Base-by-base conservation (phyloP, 2,888 invertebrate genomes). In the Acanthopleura granulata region DNA sequence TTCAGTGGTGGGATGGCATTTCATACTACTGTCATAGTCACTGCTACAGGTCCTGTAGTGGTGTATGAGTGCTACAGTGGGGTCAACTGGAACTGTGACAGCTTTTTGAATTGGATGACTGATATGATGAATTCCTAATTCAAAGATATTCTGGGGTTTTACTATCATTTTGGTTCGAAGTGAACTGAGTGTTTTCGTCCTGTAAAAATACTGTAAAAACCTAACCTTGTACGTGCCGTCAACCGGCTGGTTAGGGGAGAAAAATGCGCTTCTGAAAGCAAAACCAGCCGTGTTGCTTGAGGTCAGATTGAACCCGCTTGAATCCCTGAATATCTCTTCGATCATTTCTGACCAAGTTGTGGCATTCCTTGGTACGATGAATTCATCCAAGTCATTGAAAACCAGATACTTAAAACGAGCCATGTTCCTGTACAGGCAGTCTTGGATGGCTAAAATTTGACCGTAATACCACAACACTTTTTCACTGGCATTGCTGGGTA, bases 361-460 rank as follows among this genome's bases (percentile, higher is more conserved):
- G 18, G 81, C 62, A 16, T 72, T 72, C 49, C 75, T 74, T n/a
- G 90, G 90, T 51, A 90, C 82, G 51, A 90, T 83, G 69, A 89
- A 83, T 80, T 90, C 90, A 79, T 90, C 90, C 22, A 89, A 77
- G 76, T 90, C 90, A 62, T 88, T 78, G 76, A 89, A 89, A 40
- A 86, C 82, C 16, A 88, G 76, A 79, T 84, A 87, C 62, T 85
- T 79, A 77, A 82, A 86, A 9, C 76, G 74, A 14, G 83, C 81
- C 86, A 89, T 89, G 72, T 83, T 83, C 51, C 86, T 80, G 79
- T 89, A 88, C 1, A 89, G 82, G 75, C 90, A 90, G 80, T 90
- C 89, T 74, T 89, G 89, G 74, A 88, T 84, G n/a, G 89, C 85
- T 25, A 89, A 57, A 22, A 87, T 81, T 75, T 90, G 90, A 0